These are phyloP conservation scores for Pseudochaenichthys georgianus DNA, from an alignment of 2,797 vertebrate genomes.

Conservation along the genomic window DNA sequence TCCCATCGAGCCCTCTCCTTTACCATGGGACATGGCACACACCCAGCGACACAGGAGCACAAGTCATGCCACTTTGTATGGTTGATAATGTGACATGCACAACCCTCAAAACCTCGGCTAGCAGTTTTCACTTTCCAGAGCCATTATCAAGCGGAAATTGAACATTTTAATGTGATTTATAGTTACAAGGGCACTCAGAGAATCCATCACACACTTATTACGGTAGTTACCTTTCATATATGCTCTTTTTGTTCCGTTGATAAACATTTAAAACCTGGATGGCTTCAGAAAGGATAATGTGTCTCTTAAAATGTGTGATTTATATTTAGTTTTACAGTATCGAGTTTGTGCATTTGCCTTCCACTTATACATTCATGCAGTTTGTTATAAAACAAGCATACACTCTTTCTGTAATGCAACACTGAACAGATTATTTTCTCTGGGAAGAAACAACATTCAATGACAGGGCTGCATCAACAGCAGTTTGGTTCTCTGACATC, in stretches of 20 bases:
- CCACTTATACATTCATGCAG: background rate
- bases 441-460: no score
- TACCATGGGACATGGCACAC: constrained; percentile 17
- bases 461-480: no score
- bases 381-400: background rate
- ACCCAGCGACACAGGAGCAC: constrained; percentile 27
- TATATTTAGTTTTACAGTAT: background rate
- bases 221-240: background rate
- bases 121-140: background rate
- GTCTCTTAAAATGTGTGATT: background rate
- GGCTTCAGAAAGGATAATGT: background rate
- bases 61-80: constrained; percentile 30
- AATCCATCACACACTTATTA: background rate
- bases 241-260: background rate
- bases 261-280: background rate
- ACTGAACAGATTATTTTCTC: background rate
- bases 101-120: background rate
- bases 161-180: constrained; percentile 2
- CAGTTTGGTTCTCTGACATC: no score
- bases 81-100: constrained; percentile 32
- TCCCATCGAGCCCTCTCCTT: constrained; percentile 40
- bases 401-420: background rate
- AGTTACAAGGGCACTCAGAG: constrained; percentile 9
- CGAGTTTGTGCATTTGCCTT: no score
- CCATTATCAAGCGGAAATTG: constrained; percentile 13